Base-by-base conservation (phyloP, 2,797 vertebrate species). In the Mormyrops boulengeri region DNA sequence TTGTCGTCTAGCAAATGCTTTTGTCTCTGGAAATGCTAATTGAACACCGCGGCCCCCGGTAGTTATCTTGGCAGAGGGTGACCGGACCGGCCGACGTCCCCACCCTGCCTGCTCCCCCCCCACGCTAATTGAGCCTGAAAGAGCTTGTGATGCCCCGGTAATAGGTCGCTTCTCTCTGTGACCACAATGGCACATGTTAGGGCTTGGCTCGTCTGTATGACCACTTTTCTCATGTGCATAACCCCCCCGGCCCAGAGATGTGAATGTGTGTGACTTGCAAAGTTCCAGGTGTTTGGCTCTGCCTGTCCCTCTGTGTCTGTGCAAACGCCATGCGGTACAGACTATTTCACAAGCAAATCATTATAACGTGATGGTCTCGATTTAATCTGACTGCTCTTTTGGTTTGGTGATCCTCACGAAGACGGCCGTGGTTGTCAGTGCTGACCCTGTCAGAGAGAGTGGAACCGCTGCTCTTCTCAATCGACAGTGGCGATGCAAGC, bases 21-120 rank as follows among this genome's bases (percentile, higher is more conserved):
- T 84, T 88, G 87, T 80, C 90, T 91, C 91, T 89, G 90, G 19
- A 91, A 89, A 90, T 90, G 89, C 89, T 93, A 91, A 92, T 92
- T 52, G 7, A 91, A 90, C 7, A 1, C 6, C n/a, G 3, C n/a
- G 30, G 44, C 44, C 44, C 41, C 41, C 38, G n/a, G n/a, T 60
- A 19, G 30, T 60, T n/a, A 49, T 73, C n/a, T 9, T 41, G 19
- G 41, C 44, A 34, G 47, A 22, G 60, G 26, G 19, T 22, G 38
- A 49, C 19, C 5, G 53, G 26, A 19, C 11, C 1, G 9, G 1
- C 73, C 6, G 2, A n/a, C 9, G 53, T 2, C 57, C 60, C 19
- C 19, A 7, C 5, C 14, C n/a, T 0, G 49, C 9, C n/a, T 22
- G 12, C n/a, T 49, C 50, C 26, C n/a, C 82, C 17, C n/a, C 11